phyloP scores from a whole-genome alignment of 2,888 invertebrate genomes.

The Drosophila pegasa region DNA sequence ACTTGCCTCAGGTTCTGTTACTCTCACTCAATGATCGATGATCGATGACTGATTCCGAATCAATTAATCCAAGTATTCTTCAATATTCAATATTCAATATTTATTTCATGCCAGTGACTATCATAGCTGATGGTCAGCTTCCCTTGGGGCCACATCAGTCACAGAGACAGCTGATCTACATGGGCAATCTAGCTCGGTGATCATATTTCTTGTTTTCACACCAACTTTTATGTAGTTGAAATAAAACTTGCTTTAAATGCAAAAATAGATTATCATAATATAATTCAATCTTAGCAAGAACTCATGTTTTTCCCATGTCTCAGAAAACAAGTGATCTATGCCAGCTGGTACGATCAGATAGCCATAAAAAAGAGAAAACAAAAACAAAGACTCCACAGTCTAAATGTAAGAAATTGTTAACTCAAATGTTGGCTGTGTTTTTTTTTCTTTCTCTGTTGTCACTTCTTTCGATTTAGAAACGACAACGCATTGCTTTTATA shows the following conservation, averaged over 20 bases:
- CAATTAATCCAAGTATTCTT: background rate
- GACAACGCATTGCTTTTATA: conserved; percentile 8
- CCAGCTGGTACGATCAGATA: conserved; percentile 1
- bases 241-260: conserved; percentile 5
- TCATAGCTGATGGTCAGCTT: background rate
- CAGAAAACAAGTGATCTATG: conserved; percentile 2
- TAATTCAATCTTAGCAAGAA: conserved; percentile 1
- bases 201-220: background rate
- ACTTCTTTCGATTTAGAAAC: background rate
- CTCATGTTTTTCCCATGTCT: background rate
- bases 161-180: background rate
- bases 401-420: conserved; percentile 4
- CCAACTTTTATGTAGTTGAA: background rate
- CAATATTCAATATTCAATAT: background rate
- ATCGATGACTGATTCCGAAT: rapidly evolving
- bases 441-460: background rate
- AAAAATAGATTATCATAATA: background rate
- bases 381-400: conserved; percentile 2
- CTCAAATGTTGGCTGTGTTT: background rate
- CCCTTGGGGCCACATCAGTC: background rate
- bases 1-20: too few species aligned
- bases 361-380: background rate
- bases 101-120: too few species aligned
- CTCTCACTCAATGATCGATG: background rate
- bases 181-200: background rate